These are phyloP conservation scores for Plutomurus gul DNA, from an alignment of 1,140 invertebrate species.

Conservation along the genomic window DNA sequence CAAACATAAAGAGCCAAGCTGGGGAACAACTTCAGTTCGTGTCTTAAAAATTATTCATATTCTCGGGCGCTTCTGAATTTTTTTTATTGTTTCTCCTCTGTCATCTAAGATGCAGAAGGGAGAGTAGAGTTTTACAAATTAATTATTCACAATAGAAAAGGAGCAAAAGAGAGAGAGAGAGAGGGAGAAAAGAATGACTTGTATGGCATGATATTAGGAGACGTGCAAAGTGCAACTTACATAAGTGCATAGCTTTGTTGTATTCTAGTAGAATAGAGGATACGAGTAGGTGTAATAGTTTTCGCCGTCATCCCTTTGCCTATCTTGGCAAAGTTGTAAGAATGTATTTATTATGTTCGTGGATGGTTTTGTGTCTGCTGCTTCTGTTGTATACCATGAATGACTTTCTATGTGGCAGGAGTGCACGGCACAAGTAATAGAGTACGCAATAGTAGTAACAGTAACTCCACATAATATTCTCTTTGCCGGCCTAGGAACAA, in stretches of 20 bases:
- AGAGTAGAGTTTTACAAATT: not conserved
- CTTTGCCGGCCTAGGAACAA: not conserved
- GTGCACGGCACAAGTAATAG: not conserved
- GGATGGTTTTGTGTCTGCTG: not conserved
- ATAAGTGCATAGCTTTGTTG: not conserved
- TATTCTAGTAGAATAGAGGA: no score
- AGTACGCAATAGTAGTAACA: constrained; percentile 13
- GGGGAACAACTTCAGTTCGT: not conserved
- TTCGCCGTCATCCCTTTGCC: not conserved
- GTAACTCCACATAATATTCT: not conserved
- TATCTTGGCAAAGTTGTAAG: not conserved
- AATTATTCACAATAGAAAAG: constrained; percentile 9
- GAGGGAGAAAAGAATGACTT: not conserved
- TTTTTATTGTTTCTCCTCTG: constrained; percentile 35
- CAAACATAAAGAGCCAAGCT: not conserved
- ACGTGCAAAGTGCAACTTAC: not conserved
- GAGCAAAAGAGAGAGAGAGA: not conserved
- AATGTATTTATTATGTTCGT: not conserved
- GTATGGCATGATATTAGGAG: no score
- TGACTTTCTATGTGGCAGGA: no score
- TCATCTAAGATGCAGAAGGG: not conserved
- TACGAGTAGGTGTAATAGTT: not conserved
- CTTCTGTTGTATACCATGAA: not conserved
- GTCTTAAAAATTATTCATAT: constrained; percentile 44
- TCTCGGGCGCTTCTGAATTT: constrained; percentile 35